These are phyloP conservation scores for Mormyrops attenuatus DNA, from an alignment of 2,797 vertebrate species.

Conservation along the genomic window DNA sequence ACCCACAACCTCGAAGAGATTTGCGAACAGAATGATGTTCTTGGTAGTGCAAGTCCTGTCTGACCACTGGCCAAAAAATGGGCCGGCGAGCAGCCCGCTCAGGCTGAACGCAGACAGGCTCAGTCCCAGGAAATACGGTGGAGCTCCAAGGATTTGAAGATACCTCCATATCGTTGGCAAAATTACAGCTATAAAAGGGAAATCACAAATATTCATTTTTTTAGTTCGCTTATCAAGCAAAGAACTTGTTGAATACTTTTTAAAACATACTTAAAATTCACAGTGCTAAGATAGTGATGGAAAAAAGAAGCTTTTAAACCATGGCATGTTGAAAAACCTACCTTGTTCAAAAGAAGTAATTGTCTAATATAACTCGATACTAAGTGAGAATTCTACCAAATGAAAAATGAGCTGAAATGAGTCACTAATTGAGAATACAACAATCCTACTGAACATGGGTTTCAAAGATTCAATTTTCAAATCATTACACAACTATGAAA, in stretches of 20 bases:
- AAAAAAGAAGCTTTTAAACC: neutral
- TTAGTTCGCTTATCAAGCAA: neutral
- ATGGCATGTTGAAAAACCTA: neutral
- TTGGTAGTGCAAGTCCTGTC: conserved; percentile 66
- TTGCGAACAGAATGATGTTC: conserved; percentile 68
- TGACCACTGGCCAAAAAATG: conserved; percentile 70
- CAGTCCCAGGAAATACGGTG: conserved; percentile 73
- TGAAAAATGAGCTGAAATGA: neutral
- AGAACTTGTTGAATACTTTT: neutral
- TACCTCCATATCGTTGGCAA: conserved; percentile 78
- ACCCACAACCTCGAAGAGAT: conserved; percentile 75
- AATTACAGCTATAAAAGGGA: conserved; percentile 63
- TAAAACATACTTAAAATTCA: neutral
- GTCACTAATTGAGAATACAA: neutral
- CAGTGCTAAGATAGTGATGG: neutral
- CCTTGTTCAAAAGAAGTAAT: neutral
- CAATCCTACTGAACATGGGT: neutral
- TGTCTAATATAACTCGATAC: neutral
- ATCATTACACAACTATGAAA: neutral
- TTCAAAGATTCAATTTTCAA: neutral
- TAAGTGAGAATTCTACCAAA: neutral
- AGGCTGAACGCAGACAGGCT: conserved; percentile 76
- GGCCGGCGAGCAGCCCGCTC: conserved; percentile 65
- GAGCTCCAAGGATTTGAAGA: conserved; percentile 69
- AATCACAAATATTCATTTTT: neutral